Base-by-base conservation (phyloP, 2,888 invertebrate genomes). In the Chromoteleia sp. region DNA sequence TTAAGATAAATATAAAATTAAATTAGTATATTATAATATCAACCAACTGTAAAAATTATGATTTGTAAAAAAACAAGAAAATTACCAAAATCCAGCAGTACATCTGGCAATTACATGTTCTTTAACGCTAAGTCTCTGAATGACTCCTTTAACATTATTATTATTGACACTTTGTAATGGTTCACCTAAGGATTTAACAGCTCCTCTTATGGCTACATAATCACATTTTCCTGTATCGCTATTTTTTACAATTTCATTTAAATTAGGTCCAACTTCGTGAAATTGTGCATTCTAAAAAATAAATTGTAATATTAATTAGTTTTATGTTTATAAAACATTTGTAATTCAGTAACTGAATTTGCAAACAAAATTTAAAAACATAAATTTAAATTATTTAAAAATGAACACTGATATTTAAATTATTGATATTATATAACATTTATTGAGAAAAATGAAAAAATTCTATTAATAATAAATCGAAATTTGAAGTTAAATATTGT, bases 51-150 rank as follows among this genome's bases (percentile, higher is more conserved):
- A n/a, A n/a, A n/a, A n/a, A n/a, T n/a, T n/a, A n/a, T n/a, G n/a
- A n/a, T n/a, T n/a, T n/a, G n/a, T n/a, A n/a, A n/a, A n/a, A n/a
- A n/a, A n/a, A 39, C 12, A 21, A 12, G 19, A 41, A 70, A 63
- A 21, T 39, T 79, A 93, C 97, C 97, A 97, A 92, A 96, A 97
- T 2, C 97, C 97, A n/a, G 96, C 95, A 3, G 96, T 95, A 30
- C 95, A 96, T 86, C 97, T 93, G n/a, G 96, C 95, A 82, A 96
- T 94, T 3, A 96, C 95, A 93, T 97, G 97, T 92, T 97, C 97
- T 87, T 96, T 96, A 50, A 97, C 94, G 86, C 95, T 95, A 61
- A 97, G 93, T 84, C 96, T 94, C 89, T 97, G 97, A 45, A 97
- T 92, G 5, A 97, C 97, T 43, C 97, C 97, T 17, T 94, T 94